Percentiles rank a stretch among this genome's conserved stretches.
Conservation (phyloP, 2,113 vertebrate genomes). For the Isichthys henryi region DNA sequence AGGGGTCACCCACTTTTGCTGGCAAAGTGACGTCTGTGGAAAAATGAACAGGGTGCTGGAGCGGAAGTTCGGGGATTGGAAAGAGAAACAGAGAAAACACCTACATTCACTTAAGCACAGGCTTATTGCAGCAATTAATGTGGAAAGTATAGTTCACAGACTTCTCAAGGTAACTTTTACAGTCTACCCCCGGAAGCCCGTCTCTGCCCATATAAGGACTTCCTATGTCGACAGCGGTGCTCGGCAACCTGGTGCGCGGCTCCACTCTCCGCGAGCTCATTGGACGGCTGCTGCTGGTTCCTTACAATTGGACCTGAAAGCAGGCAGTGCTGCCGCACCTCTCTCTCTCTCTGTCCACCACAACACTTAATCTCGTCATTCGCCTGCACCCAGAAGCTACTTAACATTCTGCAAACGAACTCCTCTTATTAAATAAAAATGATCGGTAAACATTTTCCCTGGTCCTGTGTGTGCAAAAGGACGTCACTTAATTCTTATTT, state of each 20-base stretch:
- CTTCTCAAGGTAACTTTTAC: conserved; percentile 22
- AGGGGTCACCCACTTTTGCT: not conserved
- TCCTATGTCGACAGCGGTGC: conserved; percentile 32
- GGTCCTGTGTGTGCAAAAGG: not conserved
- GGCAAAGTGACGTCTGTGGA: conserved; percentile 18
- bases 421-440: conserved; percentile 1
- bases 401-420: not conserved
- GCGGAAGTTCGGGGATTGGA: not conserved
- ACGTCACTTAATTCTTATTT: not conserved
- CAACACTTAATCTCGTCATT: not conserved
- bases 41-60: not conserved
- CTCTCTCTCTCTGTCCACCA: not conserved
- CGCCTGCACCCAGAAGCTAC: not conserved
- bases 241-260: not conserved
- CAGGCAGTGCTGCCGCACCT: not conserved
- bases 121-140: conserved; percentile 42
- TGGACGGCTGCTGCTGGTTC: not conserved
- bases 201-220: conserved; percentile 32
- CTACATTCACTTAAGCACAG: conserved; percentile 41
- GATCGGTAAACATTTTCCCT: not conserved
- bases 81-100: conserved; percentile 38
- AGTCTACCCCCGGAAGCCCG: conserved; percentile 21
- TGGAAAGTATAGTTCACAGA: conserved; percentile 33
- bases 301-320: not conserved
- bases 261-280: conserved; percentile 2